Percentiles rank a stretch among this genome's conserved stretches.
Conservation (phyloP, 2,113 vertebrate genomes). For the Tapirus terrestris region DNA sequence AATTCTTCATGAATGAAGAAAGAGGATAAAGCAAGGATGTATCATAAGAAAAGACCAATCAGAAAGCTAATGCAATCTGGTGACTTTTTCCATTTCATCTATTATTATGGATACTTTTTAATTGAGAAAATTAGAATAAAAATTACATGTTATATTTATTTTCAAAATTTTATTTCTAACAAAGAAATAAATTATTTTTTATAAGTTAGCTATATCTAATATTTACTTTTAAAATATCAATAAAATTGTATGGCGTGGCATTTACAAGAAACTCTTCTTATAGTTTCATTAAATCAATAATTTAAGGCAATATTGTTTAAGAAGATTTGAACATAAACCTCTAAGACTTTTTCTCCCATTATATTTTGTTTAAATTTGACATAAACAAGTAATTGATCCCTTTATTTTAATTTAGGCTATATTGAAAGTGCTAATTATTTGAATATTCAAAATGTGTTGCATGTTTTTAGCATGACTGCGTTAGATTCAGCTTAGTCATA, state of each 20-base stretch:
- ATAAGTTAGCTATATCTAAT: neutral
- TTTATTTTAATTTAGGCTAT: neutral
- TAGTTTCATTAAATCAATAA: neutral
- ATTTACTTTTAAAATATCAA: neutral
- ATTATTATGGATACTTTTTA: neutral
- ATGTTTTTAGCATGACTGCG: neutral
- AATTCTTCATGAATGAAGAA: neutral
- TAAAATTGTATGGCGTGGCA: neutral
- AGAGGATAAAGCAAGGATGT: neutral
- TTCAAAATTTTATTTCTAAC: neutral
- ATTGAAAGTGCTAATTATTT: neutral
- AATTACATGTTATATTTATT: neutral
- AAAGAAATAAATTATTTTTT: neutral
- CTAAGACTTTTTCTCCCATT: neutral
- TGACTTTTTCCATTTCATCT: neutral
- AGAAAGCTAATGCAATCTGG: neutral
- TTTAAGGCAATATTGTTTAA: neutral
- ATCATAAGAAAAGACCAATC: neutral
- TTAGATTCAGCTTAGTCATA: neutral
- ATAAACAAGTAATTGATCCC: neutral
- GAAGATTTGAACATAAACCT: neutral
- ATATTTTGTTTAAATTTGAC: neutral
- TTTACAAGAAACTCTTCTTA: neutral
- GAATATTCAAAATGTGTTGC: neutral
- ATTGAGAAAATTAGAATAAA: neutral